These are phyloP conservation scores for Callyntrura guangdongensis DNA, from an alignment of 2,888 invertebrate genomes.

Conservation along the genomic window DNA sequence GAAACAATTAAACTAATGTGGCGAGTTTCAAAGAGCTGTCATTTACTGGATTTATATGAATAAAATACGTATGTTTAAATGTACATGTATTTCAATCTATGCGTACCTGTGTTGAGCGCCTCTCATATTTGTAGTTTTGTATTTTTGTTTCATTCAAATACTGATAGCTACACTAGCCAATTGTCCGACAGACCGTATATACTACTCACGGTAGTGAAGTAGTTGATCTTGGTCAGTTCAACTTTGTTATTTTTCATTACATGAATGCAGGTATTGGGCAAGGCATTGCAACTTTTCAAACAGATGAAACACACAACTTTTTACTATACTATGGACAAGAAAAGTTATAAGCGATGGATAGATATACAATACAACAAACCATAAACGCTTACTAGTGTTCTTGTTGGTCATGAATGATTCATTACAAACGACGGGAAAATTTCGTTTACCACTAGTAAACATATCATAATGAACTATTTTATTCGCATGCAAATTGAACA, in stretches of 20 bases:
- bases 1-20: too few species aligned
- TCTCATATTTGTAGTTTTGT: too few species aligned
- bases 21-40: background rate
- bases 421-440: too few species aligned
- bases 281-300: background rate
- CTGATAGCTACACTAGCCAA: too few species aligned
- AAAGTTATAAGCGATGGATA: background rate
- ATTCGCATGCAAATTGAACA: constrained; percentile 71
- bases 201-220: background rate
- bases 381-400: background rate
- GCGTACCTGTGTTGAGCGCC: too few species aligned
- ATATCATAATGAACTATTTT: constrained; percentile 68
- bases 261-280: background rate
- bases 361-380: background rate
- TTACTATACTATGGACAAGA: background rate
- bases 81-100: too few species aligned
- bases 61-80: background rate
- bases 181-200: too few species aligned
- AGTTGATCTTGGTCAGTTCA: constrained; percentile 19
- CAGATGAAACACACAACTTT: background rate
- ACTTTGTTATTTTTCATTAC: background rate
- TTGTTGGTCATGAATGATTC: too few species aligned
- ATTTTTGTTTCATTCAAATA: too few species aligned
- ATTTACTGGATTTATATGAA: background rate
- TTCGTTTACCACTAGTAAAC: background rate